Evolutionary conservation across 2,113 vertebrate species (phyloP).

Genomic region (Corythaeola cristata): DNA sequence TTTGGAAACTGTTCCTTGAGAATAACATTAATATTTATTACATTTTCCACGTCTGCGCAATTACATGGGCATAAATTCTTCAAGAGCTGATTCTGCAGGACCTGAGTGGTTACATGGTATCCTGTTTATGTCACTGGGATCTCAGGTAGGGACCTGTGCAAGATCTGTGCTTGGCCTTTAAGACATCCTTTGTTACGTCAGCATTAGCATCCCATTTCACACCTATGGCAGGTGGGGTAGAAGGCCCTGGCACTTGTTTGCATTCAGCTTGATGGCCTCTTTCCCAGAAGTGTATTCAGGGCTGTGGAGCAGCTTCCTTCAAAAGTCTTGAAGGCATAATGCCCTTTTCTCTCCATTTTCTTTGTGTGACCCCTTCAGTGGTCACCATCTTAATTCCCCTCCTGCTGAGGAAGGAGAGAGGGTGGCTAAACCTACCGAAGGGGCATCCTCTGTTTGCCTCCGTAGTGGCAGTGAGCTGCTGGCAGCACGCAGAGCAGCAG

Average conservation of each 20-base stretch:
- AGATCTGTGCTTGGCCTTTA: background rate
- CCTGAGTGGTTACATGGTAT: background rate
- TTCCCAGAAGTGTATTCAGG: background rate
- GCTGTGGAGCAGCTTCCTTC: no score
- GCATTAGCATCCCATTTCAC: background rate
- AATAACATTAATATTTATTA: slow-evolving; percentile 67
- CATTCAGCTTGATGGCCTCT: background rate
- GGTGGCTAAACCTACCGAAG: fast-evolving
- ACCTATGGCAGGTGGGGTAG: background rate
- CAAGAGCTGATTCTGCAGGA: slow-evolving; percentile 53
- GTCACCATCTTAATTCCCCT: background rate
- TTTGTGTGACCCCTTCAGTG: background rate
- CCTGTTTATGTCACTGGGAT: slow-evolving; percentile 3
- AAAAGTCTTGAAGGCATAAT: background rate
- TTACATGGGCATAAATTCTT: slow-evolving; percentile 51
- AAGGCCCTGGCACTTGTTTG: background rate
- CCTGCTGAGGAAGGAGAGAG: background rate
- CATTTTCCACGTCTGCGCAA: slow-evolving; percentile 57
- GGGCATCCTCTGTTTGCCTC: no score
- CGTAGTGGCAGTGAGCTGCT: fast-evolving
- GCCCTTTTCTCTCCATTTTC: background rate
- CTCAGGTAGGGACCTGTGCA: background rate
- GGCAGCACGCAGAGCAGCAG: fast-evolving
- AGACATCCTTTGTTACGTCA: background rate
- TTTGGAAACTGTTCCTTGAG: slow-evolving; percentile 60